phyloP scores from a whole-genome alignment of 2,797 vertebrate species.

The Macrochelys suwanniensis region DNA sequence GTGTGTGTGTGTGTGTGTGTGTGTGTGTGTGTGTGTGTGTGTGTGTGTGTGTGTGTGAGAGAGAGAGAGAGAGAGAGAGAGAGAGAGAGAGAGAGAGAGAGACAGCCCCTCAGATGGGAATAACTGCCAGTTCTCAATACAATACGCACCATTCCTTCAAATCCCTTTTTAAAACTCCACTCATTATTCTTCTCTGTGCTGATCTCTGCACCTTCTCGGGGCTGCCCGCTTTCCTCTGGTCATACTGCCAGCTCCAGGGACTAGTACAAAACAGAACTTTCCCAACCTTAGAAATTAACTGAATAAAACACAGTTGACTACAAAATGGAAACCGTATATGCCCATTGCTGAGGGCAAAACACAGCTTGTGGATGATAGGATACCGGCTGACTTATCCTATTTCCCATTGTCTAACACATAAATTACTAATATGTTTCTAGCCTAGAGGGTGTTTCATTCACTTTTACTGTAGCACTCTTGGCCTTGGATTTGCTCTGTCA shows the following conservation, averaged over 20 bases:
- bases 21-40: too few species aligned
- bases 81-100: too few species aligned
- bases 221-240: not conserved
- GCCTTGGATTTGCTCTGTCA: not conserved
- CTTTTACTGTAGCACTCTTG: not conserved
- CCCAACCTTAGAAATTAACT: not conserved
- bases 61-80: too few species aligned
- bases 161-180: not conserved
- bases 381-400: not conserved
- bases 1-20: too few species aligned
- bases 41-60: not conserved
- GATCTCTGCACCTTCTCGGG: not conserved
- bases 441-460: not conserved
- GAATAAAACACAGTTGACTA: not conserved
- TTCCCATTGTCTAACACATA: not conserved
- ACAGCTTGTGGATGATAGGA: not conserved
- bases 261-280: not conserved
- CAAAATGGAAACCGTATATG: not conserved
- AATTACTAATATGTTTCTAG: not conserved
- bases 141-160: not conserved
- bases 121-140: not conserved
- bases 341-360: fast-evolving
- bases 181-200: not conserved
- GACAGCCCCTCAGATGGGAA: not conserved
- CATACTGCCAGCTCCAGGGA: not conserved